phyloP scores from a whole-genome alignment of 2,888 invertebrate species.

The Aphidius colemani region DNA sequence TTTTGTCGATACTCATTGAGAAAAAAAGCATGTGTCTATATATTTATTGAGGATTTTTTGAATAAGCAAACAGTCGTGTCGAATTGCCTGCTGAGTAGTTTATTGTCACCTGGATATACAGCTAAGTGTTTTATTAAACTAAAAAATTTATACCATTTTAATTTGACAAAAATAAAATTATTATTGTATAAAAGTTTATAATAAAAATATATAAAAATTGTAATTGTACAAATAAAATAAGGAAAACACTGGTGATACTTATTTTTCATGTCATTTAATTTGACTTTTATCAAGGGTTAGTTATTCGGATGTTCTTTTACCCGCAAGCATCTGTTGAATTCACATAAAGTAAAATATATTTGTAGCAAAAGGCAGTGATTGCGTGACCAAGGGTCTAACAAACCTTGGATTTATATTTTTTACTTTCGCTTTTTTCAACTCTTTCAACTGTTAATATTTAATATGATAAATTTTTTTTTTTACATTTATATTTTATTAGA shows the following conservation, averaged over 20 bases:
- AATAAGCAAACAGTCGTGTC: slow-evolving; percentile 11
- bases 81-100: slow-evolving; percentile 32
- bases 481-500: no score
- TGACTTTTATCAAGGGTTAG: slow-evolving; percentile 35
- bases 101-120: slow-evolving; percentile 37
- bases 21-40: slow-evolving; percentile 37
- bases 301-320: slow-evolving; percentile 32
- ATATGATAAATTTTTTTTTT: no score
- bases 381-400: slow-evolving; percentile 43
- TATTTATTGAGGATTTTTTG: slow-evolving; percentile 15
- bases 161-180: no score
- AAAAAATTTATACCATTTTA: no score
- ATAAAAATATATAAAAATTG: not conserved
- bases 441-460: no score
- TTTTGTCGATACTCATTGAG: slow-evolving; percentile 31
- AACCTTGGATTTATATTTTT: no score
- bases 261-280: slow-evolving; percentile 47
- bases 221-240: not conserved
- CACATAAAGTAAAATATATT: slow-evolving; percentile 37
- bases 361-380: slow-evolving; percentile 49
- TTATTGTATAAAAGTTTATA: no score
- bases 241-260: slow-evolving; percentile 16
- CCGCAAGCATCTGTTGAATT: slow-evolving; percentile 51
- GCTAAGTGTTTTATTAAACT: no score
- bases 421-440: no score